Base-by-base conservation (phyloP, 2,113 vertebrate species). In the Osmerus eperlanus region DNA sequence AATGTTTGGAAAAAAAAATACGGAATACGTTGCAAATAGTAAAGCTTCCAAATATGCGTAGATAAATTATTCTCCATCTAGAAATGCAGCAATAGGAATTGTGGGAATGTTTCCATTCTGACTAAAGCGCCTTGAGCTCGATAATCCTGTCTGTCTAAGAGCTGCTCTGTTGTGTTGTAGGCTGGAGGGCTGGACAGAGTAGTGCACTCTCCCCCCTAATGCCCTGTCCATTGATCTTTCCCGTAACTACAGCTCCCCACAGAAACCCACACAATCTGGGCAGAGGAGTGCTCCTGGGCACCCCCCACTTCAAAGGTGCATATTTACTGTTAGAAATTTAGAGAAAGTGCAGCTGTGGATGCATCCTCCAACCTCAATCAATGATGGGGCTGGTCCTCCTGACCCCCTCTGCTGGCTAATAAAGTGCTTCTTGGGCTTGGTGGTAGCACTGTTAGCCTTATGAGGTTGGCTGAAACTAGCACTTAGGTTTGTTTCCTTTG, bases 241-340 rank as follows among this genome's bases (percentile, higher is more conserved):
- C 96, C 94, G 96, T 97, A 98, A 98, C 93, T 96, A 94, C 94
- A 95, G 95, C 95, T 95, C 89, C 95, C 92, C 92, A 93, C 92
- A 94, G 89, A 94, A 96, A 97, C 95, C 96, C 95, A 93, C 94
- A 95, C 93, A 94, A 95, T 94, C 94, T 92, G 94, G 94, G 93
- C 94, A 93, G 94, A 93, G 93, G 94, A 97, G 95, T 94, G 94
- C 95, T 97, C 94, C 95, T 91, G 94, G 95, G 92, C 94, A 95
- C 93, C 94, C 95, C 94, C 92, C 93, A 94, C 96, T 97, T 98
- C 96, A 97, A 94, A 96, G 97, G 95, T 96, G 95, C 95, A 96
- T 97, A 97, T 99, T 99, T 99, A 98, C 97, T 97, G 95, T 96
- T 95, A 94, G 95, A 97, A 97, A 96, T 97, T 95, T 96, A 96